Percentiles rank a stretch among this genome's conserved stretches.
These are phyloP conservation scores for Chaetops frenatus DNA, from an alignment of 2,113 vertebrate species.

Conservation along the genomic window DNA sequence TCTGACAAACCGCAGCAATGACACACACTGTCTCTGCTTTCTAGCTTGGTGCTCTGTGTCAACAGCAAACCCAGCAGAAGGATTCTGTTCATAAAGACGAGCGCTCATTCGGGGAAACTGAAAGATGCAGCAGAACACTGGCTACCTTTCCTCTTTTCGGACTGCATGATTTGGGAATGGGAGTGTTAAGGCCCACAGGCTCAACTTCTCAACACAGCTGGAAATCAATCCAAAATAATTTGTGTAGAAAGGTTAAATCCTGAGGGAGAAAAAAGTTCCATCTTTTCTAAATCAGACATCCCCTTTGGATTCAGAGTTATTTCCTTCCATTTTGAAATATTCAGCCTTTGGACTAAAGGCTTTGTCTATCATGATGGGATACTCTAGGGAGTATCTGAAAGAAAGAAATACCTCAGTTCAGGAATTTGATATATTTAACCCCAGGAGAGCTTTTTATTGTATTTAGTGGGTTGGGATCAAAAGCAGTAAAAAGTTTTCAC, in stretches of 20 bases:
- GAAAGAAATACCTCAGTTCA: not conserved
- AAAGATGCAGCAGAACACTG: not conserved
- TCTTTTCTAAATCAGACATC: not conserved
- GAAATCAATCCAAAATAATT: not conserved
- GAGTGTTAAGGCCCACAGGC: not conserved
- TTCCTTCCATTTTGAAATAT: not conserved
- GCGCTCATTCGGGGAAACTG: not conserved
- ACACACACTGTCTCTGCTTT: conserved; percentile 15
- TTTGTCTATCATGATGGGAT: not conserved
- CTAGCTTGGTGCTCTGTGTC: not conserved
- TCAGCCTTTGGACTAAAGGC: not conserved
- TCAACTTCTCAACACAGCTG: not conserved
- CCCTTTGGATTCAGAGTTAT: not conserved
- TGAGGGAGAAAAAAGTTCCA: accelerated
- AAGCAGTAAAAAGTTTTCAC: not conserved
- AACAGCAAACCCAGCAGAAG: not conserved
- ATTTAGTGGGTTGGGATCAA: not conserved
- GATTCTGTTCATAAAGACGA: not conserved
- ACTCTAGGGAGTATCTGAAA: not conserved
- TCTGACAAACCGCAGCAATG: not conserved
- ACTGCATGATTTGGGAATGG: not conserved
- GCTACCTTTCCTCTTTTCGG: not conserved
- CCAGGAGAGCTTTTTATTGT: not conserved
- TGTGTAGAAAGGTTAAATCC: not conserved
- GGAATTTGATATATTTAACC: not conserved